Evolutionary conservation across 2,888 invertebrate genomes (phyloP).

Genomic region (Carpatolechia fugitivella): DNA sequence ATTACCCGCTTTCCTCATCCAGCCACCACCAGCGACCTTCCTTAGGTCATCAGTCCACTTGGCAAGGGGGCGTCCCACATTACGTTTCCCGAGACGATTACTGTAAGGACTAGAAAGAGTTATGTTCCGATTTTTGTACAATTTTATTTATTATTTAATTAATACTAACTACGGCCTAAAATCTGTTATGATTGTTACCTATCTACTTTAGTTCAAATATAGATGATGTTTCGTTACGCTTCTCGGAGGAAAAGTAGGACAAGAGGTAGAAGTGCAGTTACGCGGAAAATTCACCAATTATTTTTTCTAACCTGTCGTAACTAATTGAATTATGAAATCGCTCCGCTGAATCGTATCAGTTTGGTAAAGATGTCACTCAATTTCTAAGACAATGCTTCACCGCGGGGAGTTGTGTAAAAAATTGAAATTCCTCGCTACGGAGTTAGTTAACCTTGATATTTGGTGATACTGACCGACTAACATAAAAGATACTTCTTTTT

Average conservation of each 20-base stretch:
- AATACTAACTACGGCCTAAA: too few relatives aligned
- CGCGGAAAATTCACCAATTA: background rate
- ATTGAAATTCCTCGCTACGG: background rate
- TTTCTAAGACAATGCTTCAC: background rate
- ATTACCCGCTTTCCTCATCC: too few relatives aligned
- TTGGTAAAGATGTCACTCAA: slow-evolving; percentile 9
- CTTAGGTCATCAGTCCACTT: too few relatives aligned
- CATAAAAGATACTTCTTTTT: background rate
- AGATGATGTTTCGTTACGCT: too few relatives aligned
- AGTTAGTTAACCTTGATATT: background rate
- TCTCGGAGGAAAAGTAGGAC: background rate
- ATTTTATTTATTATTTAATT: too few relatives aligned
- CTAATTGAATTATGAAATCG: slow-evolving; percentile 8
- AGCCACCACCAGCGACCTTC: too few relatives aligned
- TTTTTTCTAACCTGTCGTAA: background rate
- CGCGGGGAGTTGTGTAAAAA: slow-evolving; percentile 1
- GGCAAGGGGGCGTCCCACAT: too few relatives aligned
- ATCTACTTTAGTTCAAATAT: too few relatives aligned
- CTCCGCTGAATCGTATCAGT: slow-evolving; percentile 1
- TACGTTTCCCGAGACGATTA: too few relatives aligned
- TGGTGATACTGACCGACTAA: background rate
- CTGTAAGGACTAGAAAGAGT: too few relatives aligned
- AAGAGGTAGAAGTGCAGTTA: background rate
- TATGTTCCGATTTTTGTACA: too few relatives aligned
- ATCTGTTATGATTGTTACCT: too few relatives aligned